phyloP scores from a whole-genome alignment of 2,888 invertebrate species.

The Zygaena filipendulae region DNA sequence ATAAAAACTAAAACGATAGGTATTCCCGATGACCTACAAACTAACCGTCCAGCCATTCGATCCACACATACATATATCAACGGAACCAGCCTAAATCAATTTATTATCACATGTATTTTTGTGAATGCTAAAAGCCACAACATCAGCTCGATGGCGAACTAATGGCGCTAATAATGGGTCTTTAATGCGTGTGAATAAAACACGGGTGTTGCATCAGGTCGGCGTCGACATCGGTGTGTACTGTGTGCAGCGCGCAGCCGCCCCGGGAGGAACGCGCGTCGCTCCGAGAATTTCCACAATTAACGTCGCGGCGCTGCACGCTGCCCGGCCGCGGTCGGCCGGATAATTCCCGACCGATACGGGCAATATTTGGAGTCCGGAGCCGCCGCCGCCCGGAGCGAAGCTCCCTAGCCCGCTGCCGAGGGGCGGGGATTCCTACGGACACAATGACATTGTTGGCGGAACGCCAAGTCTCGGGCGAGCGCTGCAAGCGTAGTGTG shows the following conservation, averaged over 20 bases:
- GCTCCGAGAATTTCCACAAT: slow-evolving; percentile 35
- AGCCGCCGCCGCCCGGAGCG: slow-evolving; percentile 14
- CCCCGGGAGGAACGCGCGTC: slow-evolving; percentile 26
- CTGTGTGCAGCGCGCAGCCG: slow-evolving; percentile 21
- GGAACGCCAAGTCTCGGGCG: slow-evolving; percentile 20
- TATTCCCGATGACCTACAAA: no score
- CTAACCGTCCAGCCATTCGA: no score
- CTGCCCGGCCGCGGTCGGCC: slow-evolving; percentile 31
- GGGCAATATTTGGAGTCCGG: slow-evolving; percentile 30
- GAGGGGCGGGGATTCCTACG: slow-evolving; percentile 13
- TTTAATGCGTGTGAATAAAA: no score
- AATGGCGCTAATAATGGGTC: no score
- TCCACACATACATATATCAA: no score
- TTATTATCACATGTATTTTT: no score
- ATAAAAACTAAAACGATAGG: no score
- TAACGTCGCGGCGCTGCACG: slow-evolving; percentile 38
- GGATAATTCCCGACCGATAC: slow-evolving; percentile 42
- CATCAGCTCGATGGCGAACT: no score
- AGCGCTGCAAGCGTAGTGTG: slow-evolving; percentile 9
- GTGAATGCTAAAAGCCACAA: no score
- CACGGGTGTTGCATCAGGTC: no score
- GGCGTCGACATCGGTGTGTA: slow-evolving; percentile 18
- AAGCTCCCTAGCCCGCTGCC: slow-evolving; percentile 3
- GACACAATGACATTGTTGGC: slow-evolving; percentile 28
- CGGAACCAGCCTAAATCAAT: no score